phyloP scores from a whole-genome alignment of 2,113 vertebrate genomes.

The Dendrocopos noguchii region DNA sequence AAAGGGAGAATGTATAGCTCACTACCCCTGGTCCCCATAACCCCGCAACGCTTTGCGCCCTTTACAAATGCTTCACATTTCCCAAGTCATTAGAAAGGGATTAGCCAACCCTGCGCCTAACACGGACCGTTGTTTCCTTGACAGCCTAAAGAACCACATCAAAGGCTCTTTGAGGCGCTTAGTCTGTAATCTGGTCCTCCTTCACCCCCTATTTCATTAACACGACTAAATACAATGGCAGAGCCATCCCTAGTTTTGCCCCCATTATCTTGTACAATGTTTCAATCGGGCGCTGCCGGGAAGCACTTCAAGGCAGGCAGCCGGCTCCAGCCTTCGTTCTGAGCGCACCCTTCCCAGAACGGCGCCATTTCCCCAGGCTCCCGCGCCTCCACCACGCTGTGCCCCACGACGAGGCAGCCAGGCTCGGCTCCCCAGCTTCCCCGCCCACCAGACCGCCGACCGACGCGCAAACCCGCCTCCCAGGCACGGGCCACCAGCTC shows the following conservation, averaged over 20 bases:
- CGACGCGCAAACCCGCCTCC: too few species aligned
- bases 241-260: accelerated
- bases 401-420: not conserved
- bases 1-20: accelerated
- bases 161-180: accelerated
- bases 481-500: not conserved
- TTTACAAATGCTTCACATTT: not conserved
- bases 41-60: not conserved
- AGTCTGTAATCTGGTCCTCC: not conserved
- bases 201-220: not conserved
- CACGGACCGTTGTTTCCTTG: accelerated
- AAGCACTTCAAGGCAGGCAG: too few species aligned
- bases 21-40: accelerated
- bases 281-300: not conserved
- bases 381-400: not conserved
- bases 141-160: accelerated
- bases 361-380: not conserved
- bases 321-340: not conserved
- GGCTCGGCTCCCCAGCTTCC: too few species aligned
- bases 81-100: not conserved
- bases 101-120: not conserved
- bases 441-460: too few species aligned
- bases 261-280: accelerated
- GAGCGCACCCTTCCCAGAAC: not conserved
- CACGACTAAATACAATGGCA: not conserved